Percentiles rank a stretch among this genome's conserved stretches.
Evolutionary conservation across 2,888 invertebrate genomes (phyloP).

Genomic region (Drosophila testacea): DNA sequence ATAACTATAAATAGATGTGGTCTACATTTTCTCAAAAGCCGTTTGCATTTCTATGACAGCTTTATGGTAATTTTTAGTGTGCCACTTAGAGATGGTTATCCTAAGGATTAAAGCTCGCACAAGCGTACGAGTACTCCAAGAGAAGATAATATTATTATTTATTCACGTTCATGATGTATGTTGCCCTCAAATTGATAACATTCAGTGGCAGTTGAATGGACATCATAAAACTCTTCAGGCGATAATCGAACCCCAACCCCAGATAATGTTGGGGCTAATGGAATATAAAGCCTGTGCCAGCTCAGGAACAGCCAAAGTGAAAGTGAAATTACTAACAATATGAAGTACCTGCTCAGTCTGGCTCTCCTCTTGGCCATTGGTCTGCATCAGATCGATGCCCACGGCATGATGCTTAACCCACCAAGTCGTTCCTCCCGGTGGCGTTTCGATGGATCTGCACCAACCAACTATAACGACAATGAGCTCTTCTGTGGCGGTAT

Average conservation of each 20-base stretch:
- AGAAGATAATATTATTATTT: slow-evolving; percentile 25
- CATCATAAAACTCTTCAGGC: slow-evolving; percentile 64
- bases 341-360: slow-evolving; percentile 60
- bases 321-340: slow-evolving; percentile 59
- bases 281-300: slow-evolving; percentile 40
- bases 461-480: slow-evolving; percentile 86
- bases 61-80: slow-evolving; percentile 53
- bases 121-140: slow-evolving; percentile 1
- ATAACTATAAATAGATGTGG: slow-evolving; percentile 13
- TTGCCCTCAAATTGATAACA: slow-evolving; percentile 37
- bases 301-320: slow-evolving; percentile 45
- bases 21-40: slow-evolving; percentile 15
- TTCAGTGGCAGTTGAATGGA: slow-evolving; percentile 44
- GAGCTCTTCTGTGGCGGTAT: slow-evolving; percentile 87
- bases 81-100: slow-evolving; percentile 57
- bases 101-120: slow-evolving; percentile 15
- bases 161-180: slow-evolving; percentile 4
- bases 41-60: slow-evolving; percentile 23
- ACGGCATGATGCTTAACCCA: slow-evolving; percentile 87
- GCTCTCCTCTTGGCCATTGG: slow-evolving; percentile 59
- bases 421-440: slow-evolving; percentile 87
- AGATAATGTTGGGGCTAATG: slow-evolving; percentile 41
- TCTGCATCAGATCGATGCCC: slow-evolving; percentile 80
- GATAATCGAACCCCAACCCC: slow-evolving; percentile 23
- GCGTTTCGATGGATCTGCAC: slow-evolving; percentile 85